Percentiles rank a stretch among this genome's conserved stretches.
Evolutionary conservation across 92 coral and sea anemone genomes (phyloP).

Genomic region (Paragorgia papillata): DNA sequence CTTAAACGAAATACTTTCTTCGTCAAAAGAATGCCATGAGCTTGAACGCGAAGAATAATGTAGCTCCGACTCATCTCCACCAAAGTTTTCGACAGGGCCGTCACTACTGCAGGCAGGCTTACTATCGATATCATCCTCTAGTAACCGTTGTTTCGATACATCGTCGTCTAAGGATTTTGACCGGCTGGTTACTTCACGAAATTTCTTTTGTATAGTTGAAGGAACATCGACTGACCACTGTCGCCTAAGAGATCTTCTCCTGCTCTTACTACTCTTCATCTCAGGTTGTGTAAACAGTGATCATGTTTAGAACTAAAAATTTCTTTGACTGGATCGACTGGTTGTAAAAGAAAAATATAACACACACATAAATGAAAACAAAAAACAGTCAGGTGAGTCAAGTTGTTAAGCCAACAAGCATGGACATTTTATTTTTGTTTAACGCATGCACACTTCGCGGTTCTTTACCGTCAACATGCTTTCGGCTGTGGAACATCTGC

Average conservation of each 20-base stretch:
- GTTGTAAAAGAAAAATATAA: background rate
- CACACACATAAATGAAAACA: background rate
- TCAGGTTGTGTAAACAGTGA: slow-evolving; percentile 12
- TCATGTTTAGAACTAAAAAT: background rate
- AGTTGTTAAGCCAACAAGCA: slow-evolving; percentile 6
- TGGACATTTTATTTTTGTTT: background rate
- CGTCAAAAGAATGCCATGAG: slow-evolving; percentile 15
- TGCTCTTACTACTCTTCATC: slow-evolving; percentile 32
- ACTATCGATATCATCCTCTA: background rate
- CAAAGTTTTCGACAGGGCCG: slow-evolving; percentile 36
- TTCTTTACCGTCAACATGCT: too few species aligned
- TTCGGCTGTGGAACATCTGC: too few species aligned
- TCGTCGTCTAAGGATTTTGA: slow-evolving; percentile 30
- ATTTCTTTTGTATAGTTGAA: slow-evolving; percentile 44
- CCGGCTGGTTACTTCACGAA: slow-evolving; percentile 21
- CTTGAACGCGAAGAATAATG: background rate
- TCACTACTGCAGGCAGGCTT: background rate
- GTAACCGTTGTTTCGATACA: slow-evolving; percentile 6
- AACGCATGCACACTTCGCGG: background rate
- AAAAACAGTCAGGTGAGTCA: background rate
- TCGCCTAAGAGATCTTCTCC: slow-evolving; percentile 36
- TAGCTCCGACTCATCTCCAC: slow-evolving; percentile 20
- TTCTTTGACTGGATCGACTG: background rate
- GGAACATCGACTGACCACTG: slow-evolving; percentile 47
- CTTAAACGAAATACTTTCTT: background rate